A percentile compares a stretch with the other conserved stretches of the same genome.
phyloP scores from a whole-genome alignment of 2,113 vertebrate species.

The Rallus limicola region DNA sequence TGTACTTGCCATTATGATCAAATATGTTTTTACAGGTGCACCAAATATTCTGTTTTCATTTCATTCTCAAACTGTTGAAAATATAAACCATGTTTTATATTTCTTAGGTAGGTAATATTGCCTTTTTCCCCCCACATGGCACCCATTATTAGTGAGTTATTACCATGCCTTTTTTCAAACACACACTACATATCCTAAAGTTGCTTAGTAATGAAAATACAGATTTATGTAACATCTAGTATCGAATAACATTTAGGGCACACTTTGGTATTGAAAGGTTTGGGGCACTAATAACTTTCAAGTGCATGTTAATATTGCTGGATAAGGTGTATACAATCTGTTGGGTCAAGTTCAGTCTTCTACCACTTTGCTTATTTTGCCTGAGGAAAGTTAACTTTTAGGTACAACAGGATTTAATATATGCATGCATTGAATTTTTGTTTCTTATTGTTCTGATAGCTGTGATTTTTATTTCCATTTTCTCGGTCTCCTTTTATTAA shows the following conservation, averaged over 20 bases:
- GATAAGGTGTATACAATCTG: slow-evolving; percentile 49
- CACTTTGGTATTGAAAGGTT: slow-evolving; percentile 38
- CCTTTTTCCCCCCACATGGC: slow-evolving; percentile 79
- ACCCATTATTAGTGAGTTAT: slow-evolving; percentile 82
- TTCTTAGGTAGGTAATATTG: slow-evolving; percentile 75
- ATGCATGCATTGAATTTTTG: neutral
- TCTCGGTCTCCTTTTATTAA: neutral
- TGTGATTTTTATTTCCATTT: slow-evolving; percentile 20
- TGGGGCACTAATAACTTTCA: slow-evolving; percentile 47
- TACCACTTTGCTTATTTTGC: neutral
- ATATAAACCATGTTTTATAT: slow-evolving; percentile 83
- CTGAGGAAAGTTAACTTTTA: neutral
- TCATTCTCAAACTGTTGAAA: slow-evolving; percentile 84
- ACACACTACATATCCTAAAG: slow-evolving; percentile 66
- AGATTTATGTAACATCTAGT: slow-evolving; percentile 71
- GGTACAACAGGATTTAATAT: neutral
- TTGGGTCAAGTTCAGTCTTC: slow-evolving; percentile 28
- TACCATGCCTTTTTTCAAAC: slow-evolving; percentile 68
- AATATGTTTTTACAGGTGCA: slow-evolving; percentile 92
- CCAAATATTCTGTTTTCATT: slow-evolving; percentile 86
- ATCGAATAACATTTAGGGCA: slow-evolving; percentile 53
- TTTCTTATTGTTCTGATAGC: slow-evolving; percentile 23
- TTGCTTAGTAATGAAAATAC: slow-evolving; percentile 82
- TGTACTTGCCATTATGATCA: slow-evolving; percentile 85
- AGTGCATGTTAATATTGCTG: slow-evolving; percentile 48